Evolutionary conservation across 2,113 vertebrate species (phyloP).

Genomic region (Mesembrinibis cayennensis): DNA sequence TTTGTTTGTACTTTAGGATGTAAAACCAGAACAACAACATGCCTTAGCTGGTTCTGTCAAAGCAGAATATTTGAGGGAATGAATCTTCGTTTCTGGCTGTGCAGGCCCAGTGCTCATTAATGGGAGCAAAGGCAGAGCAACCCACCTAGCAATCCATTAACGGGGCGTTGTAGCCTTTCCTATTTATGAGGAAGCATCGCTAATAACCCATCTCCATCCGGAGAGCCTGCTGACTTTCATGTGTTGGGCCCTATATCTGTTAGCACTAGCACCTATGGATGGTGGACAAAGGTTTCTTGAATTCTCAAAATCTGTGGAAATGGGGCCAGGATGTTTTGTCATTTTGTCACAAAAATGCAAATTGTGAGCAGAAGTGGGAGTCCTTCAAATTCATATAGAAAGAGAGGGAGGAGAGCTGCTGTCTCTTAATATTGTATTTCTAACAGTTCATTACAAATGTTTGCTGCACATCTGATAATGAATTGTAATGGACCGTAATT

Average conservation of each 20-base stretch:
- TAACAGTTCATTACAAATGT: not conserved
- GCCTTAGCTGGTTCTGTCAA: not conserved
- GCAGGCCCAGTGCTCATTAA: not conserved
- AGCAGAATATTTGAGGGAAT: not conserved
- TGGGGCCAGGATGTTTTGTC: rapidly evolving
- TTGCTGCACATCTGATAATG: not conserved
- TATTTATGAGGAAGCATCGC: not conserved
- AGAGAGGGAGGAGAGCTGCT: not conserved
- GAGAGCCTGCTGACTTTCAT: not conserved
- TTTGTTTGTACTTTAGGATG: not conserved
- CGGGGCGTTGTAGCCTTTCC: not conserved
- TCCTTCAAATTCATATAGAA: not conserved
- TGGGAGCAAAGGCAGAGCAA: not conserved
- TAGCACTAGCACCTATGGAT: not conserved
- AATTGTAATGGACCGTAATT: not conserved
- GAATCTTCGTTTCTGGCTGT: not conserved
- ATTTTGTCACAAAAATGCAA: not conserved
- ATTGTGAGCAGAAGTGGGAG: not conserved
- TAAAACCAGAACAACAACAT: not conserved
- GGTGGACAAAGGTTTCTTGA: not conserved
- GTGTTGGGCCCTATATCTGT: rapidly evolving
- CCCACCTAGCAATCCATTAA: not conserved
- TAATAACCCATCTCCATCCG: not conserved
- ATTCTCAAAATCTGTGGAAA: not conserved
- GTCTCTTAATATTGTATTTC: not conserved